Percentiles rank a stretch among this genome's conserved stretches.
Evolutionary conservation across 2,113 vertebrate species (phyloP).

Genomic region (Talpa occidentalis): DNA sequence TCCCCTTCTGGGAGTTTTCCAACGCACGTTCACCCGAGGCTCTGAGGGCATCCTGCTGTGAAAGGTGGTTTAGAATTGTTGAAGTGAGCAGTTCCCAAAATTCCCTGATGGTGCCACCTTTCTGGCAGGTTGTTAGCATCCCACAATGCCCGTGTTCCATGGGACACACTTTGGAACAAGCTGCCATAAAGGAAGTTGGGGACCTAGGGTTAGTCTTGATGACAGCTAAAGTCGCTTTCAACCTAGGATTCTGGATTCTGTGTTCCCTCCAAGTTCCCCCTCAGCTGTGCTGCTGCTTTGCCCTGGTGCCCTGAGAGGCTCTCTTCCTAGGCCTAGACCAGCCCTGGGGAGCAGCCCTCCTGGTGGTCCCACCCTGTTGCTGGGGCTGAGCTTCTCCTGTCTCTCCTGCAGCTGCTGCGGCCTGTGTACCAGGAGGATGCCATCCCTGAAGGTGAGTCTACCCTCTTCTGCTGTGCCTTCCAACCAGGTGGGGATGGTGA

Average conservation of each 20-base stretch:
- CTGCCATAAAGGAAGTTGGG: neutral
- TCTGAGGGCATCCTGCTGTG: neutral
- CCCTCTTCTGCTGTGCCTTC: neutral
- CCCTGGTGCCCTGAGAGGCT: neutral
- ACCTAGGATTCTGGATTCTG: neutral
- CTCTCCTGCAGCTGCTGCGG: slow-evolving; percentile 89
- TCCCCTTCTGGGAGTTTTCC: neutral
- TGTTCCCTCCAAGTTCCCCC: neutral
- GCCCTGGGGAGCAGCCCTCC: neutral
- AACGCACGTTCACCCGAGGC: neutral
- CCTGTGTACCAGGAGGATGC: slow-evolving; percentile 92
- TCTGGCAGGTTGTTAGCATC: neutral
- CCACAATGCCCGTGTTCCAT: neutral
- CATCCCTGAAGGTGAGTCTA: slow-evolving; percentile 89
- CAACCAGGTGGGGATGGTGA: neutral
- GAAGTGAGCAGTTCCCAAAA: neutral
- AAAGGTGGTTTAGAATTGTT: too few species aligned
- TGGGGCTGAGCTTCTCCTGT: slow-evolving; percentile 43
- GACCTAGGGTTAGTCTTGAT: neutral
- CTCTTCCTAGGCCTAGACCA: neutral
- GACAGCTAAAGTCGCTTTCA: neutral
- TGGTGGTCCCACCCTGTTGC: neutral
- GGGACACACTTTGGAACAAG: neutral
- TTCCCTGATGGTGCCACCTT: rapidly evolving
- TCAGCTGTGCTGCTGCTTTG: neutral